Evolutionary conservation across 2,888 invertebrate genomes (phyloP), one percentile per base, ranked within the genome.

Genomic region (Heliconius charithonia): DNA sequence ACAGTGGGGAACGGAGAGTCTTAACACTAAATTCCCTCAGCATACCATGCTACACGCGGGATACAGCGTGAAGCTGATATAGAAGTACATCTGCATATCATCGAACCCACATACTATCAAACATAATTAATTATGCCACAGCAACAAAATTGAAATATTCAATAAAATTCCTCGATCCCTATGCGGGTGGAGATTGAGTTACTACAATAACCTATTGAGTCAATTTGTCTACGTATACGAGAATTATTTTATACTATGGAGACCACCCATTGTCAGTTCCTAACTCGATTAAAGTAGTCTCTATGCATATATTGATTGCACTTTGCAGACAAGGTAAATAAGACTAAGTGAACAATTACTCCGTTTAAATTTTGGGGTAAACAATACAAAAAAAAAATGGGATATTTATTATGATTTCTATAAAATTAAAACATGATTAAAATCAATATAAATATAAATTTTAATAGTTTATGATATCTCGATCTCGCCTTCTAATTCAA

Each of bases 111-210:
- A 75, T 74, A 67, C 13, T 29, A 69, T 56, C n/a, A n/a, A 25
- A 13, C 29, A 32, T 32, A 27, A 72, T 32, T 72, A 72, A 72
- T 25, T 25, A 19, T 59, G 32, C 72, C 22, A 75, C 32, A 27
- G 41, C 19, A 73, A 59, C 9, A 32, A 75, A 75, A 75, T 65
- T 70, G 72, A 74, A 75, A 63, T 41, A 79, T 79, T 79, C 72
- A 75, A 71, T 72, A 63, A 59, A 76, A 76, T 75, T 45, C 59
- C 67, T 59, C 59, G 63, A 45, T 45, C 80, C 77, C 75, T 69
- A 83, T 83, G 83, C 83, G 83, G 83, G 83, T 78, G 56, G 70
- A 76, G 76, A 83, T 83, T 81, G 76, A 81, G 80, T 82, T 81
- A 79, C 82, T 66, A 73, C 75, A 77, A 81, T 76, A 73, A 78